Conservation (phyloP, 2,113 vertebrate genomes). For the Hippocampus mohnikei region DNA sequence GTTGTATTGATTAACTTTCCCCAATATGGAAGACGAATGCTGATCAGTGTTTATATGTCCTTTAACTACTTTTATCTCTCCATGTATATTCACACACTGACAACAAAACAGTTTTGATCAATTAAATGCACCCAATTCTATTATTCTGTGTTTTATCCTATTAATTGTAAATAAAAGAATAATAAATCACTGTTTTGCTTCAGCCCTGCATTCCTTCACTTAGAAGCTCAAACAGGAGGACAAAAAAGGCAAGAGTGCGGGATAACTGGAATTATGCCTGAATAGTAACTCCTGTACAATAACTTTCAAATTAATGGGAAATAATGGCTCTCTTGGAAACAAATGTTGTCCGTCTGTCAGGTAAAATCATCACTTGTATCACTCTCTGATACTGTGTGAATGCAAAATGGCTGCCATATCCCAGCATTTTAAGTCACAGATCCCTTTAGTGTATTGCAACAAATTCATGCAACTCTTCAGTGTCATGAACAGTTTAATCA, state of each 20-base stretch:
- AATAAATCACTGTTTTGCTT: neutral
- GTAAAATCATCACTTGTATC: too few relatives aligned
- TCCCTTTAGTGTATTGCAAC: too few relatives aligned
- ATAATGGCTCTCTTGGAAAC: too few relatives aligned
- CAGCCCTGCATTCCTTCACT: too few relatives aligned
- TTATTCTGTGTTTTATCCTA: neutral
- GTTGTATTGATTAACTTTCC: neutral
- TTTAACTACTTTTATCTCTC: neutral
- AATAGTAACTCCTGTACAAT: neutral
- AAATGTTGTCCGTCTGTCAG: too few relatives aligned
- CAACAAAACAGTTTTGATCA: neutral
- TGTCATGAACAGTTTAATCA: too few relatives aligned
- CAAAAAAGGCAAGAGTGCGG: neutral
- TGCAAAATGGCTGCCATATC: too few relatives aligned
- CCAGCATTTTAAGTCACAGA: too few relatives aligned
- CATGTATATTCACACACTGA: neutral
- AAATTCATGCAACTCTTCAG: too few relatives aligned
- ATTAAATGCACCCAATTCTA: neutral
- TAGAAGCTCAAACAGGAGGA: neutral
- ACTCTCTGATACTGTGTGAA: too few relatives aligned
- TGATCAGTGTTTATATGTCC: neutral
- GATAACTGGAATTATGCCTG: neutral
- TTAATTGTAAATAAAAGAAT: neutral
- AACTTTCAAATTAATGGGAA: neutral
- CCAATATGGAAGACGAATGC: neutral